phyloP scores from a whole-genome alignment of 2,113 vertebrate species.

The Pampusana beccarii region DNA sequence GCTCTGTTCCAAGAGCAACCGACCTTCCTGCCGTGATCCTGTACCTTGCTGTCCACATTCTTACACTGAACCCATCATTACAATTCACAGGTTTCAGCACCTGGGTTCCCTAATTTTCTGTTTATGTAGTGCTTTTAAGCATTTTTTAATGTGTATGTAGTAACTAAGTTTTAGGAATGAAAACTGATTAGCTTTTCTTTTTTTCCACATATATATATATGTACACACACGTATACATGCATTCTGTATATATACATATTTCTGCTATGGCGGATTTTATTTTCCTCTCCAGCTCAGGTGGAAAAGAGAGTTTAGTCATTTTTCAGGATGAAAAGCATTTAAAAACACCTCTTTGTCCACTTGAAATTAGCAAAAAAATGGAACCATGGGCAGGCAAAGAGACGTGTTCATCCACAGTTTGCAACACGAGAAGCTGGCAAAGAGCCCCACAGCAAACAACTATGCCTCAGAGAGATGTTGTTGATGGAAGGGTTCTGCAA shows the following conservation, averaged over 20 bases:
- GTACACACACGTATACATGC: too few species aligned
- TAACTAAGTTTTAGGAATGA: neutral
- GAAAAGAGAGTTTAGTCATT: neutral
- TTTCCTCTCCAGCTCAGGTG: neutral
- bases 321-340: neutral
- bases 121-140: neutral
- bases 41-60: neutral
- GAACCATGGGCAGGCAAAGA: neutral
- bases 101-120: neutral
- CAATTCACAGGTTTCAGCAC: neutral
- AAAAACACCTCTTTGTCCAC: neutral
- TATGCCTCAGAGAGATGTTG: neutral
- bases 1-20: neutral
- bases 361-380: neutral
- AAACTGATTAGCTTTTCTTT: neutral
- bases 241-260: neutral
- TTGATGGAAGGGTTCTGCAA: neutral
- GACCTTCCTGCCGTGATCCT: neutral
- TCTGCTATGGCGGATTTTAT: neutral
- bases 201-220: neutral
- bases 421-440: slow-evolving; percentile 5
- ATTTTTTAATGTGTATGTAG: neutral
- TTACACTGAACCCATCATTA: neutral
- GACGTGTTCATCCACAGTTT: neutral
- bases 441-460: neutral